phyloP scores from a whole-genome alignment of 2,113 vertebrate genomes.

The Dermatemys mawii region DNA sequence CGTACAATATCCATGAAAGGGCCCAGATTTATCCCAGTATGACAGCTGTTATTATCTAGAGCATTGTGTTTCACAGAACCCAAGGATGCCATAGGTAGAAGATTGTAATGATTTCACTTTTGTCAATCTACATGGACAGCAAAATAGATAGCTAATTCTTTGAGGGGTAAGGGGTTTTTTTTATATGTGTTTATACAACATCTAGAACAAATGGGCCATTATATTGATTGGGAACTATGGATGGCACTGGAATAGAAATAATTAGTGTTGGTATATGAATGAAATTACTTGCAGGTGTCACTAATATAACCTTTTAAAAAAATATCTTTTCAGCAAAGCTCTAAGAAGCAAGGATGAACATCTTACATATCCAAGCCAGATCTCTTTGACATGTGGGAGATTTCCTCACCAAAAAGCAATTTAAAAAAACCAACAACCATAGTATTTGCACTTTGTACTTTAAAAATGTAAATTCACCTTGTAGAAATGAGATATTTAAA shows the following conservation, averaged over 20 bases:
- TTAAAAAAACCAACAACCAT: conserved; percentile 83
- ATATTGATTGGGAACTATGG: not conserved
- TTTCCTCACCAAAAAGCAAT: conserved; percentile 88
- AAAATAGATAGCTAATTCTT: not conserved
- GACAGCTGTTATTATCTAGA: not conserved
- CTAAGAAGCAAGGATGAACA: conserved; percentile 91
- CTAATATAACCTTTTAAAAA: conserved; percentile 9
- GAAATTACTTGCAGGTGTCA: not conserved
- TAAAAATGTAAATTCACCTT: conserved; percentile 98
- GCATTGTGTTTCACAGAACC: not conserved
- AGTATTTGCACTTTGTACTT: conserved; percentile 99
- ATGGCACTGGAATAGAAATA: not conserved
- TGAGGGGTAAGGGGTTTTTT: not conserved
- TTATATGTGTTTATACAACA: not conserved
- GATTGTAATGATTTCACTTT: not conserved
- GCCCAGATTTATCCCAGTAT: not conserved
- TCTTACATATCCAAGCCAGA: conserved; percentile 34
- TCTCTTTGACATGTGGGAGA: conserved; percentile 73
- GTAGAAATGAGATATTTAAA: conserved; percentile 96
- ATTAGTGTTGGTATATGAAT: not conserved
- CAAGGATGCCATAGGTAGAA: not conserved
- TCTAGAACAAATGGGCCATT: not conserved
- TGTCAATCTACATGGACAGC: not conserved
- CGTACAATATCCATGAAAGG: not conserved
- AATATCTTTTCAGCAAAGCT: conserved; percentile 80